Evolutionary conservation across 2,888 invertebrate species (phyloP), one percentile per base, ranked within the genome.

Genomic region (Orthonychiurus folsomi): DNA sequence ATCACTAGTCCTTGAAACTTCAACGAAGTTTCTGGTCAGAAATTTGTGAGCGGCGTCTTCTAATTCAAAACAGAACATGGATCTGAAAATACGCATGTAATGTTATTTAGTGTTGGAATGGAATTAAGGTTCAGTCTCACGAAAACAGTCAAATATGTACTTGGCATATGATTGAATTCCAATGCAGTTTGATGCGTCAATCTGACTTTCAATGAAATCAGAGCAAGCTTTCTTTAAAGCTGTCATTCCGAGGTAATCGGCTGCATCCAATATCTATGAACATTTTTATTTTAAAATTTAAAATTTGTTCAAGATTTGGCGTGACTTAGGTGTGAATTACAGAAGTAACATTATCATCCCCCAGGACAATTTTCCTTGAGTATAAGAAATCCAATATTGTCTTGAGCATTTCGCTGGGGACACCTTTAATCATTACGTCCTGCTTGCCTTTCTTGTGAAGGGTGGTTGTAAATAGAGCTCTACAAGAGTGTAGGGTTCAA

Each of bases 241-340:
- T 55, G 87, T 80, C 70, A 93, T 87, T 73, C 88, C 86, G 61
- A 94, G 84, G 76, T 92, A 93, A 79, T 94, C 93, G 2, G 93
- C 90, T 0, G 88, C 86, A 73, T 88, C 85, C 50, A 93, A 81
- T 18, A 94, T 80, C 73, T 67, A 24, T 21, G 27, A 56, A 2
- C 76, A n/a, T n/a, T 69, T 52, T 24, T 47, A 25, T 12, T 52
- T 52, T 52, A 55, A 12, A 5, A 57, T n/a, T n/a, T n/a, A n/a
- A n/a, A n/a, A n/a, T n/a, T n/a, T n/a, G n/a, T n/a, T n/a, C n/a
- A n/a, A n/a, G n/a, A n/a, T n/a, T n/a, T n/a, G n/a, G n/a, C n/a
- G n/a, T n/a, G n/a, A n/a, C n/a, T n/a, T n/a, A n/a, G n/a, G n/a
- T n/a, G n/a, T n/a, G n/a, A n/a, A 9, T 50, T 50, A 59, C 59